Evolutionary conservation across 2,797 vertebrate species (phyloP).

Genomic region (Anabas testudineus): DNA sequence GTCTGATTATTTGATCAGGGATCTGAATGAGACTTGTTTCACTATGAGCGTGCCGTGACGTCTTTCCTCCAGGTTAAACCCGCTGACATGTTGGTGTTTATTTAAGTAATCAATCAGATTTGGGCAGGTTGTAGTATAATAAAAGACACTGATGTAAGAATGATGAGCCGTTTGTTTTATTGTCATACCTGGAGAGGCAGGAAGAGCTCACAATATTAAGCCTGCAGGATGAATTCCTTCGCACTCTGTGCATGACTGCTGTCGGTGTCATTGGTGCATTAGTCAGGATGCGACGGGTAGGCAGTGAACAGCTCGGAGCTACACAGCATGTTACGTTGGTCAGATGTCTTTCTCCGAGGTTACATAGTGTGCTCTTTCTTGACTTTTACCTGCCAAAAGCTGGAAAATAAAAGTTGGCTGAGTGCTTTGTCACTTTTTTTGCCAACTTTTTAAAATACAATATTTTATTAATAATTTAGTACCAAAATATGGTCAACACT

Average conservation of each 20-base stretch:
- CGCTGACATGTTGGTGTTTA: conserved; percentile 45
- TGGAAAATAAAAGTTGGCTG: too few relatives aligned
- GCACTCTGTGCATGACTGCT: not conserved
- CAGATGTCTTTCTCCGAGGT: not conserved
- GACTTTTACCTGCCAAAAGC: too few relatives aligned
- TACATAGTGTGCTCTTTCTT: not conserved
- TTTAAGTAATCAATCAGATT: conserved; percentile 62
- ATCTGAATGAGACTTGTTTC: conserved; percentile 2
- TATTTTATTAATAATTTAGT: too few relatives aligned
- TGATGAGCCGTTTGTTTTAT: conserved; percentile 16
- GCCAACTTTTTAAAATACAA: too few relatives aligned
- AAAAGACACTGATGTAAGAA: conserved; percentile 14
- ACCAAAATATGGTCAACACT: too few relatives aligned
- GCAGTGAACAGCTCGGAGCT: conserved; percentile 21
- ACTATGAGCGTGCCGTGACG: not conserved
- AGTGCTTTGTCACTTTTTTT: too few relatives aligned
- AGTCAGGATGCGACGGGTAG: conserved; percentile 17
- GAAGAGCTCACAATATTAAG: conserved; percentile 16
- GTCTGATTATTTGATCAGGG: conserved; percentile 7
- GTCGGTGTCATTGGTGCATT: conserved; percentile 20
- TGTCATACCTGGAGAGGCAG: conserved; percentile 20
- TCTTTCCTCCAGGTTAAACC: conserved; percentile 17
- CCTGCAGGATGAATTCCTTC: conserved; percentile 28
- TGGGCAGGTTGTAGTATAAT: conserved; percentile 12
- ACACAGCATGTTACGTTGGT: not conserved